These are phyloP conservation scores for Trichomalopsis sarcophagae DNA, from an alignment of 1,140 invertebrate genomes.

Conservation along the genomic window DNA sequence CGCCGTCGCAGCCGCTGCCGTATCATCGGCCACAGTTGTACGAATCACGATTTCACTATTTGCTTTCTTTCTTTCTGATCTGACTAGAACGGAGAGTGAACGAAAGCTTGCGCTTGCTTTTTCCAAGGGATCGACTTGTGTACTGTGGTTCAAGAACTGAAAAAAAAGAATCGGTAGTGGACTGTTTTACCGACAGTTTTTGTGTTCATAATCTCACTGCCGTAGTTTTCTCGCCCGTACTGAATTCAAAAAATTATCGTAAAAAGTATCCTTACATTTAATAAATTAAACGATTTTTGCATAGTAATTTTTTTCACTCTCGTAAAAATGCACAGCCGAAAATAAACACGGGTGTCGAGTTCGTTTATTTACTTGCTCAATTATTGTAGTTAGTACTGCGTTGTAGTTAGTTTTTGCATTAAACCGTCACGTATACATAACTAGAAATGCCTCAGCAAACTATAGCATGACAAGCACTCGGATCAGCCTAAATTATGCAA, in stretches of 20 bases:
- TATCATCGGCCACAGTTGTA: background rate
- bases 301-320: no score
- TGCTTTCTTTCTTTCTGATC: background rate
- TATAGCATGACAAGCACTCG: background rate
- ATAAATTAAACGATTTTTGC: no score
- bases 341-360: no score
- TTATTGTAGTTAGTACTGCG: no score
- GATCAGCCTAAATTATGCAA: background rate
- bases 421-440: no score
- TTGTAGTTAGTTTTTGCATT: no score
- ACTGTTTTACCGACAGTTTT: conserved; percentile 31
- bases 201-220: background rate
- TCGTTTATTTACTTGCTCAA: no score
- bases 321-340: no score
- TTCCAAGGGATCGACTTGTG: background rate
- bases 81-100: background rate
- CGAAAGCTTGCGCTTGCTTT: background rate
- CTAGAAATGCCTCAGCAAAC: background rate
- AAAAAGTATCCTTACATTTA: no score
- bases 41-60: background rate
- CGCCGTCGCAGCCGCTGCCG: background rate
- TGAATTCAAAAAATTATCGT: no score
- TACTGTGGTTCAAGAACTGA: background rate
- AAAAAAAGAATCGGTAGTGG: background rate
- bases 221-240: background rate